Percentiles rank a stretch among this genome's conserved stretches.
Evolutionary conservation across 2,797 vertebrate species (phyloP).

Genomic region (Spinus olivaceus): DNA sequence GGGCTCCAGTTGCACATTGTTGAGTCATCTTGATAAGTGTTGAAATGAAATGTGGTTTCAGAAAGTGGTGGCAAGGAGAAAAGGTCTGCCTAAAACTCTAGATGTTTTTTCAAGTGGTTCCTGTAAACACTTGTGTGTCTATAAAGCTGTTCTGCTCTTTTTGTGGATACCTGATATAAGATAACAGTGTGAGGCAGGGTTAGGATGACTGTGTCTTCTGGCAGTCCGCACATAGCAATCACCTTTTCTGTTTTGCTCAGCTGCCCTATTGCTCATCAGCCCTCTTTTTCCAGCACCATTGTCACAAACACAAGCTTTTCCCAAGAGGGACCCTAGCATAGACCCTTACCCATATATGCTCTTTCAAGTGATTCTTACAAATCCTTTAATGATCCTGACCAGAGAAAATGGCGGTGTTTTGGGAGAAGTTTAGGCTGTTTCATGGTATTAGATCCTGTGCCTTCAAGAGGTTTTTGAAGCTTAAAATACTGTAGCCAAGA

Average conservation of each 20-base stretch:
- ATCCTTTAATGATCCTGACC: background rate
- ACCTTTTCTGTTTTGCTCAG: background rate
- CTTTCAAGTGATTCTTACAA: background rate
- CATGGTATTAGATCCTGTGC: background rate
- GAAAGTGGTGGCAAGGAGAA: background rate
- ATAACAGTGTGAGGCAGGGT: background rate
- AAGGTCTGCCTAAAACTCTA: background rate
- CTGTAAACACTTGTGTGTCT: background rate
- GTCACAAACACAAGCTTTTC: background rate
- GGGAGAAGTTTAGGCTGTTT: background rate
- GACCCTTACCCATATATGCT: background rate
- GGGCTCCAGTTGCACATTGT: background rate
- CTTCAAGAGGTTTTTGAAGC: background rate
- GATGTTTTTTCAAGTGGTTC: background rate
- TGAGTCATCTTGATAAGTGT: background rate
- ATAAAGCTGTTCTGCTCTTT: background rate
- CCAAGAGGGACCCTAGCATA: background rate
- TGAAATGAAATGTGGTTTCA: background rate
- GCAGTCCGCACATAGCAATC: rapidly evolving
- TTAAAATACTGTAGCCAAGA: background rate
- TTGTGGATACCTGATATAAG: background rate
- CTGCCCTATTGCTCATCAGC: rapidly evolving
- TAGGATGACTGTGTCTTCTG: background rate
- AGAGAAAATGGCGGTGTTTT: background rate
- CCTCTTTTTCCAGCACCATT: background rate